Evolutionary conservation across 2,113 vertebrate species (phyloP), one percentile per base, ranked within the genome.

Genomic region (Triplophysa siluroides): DNA sequence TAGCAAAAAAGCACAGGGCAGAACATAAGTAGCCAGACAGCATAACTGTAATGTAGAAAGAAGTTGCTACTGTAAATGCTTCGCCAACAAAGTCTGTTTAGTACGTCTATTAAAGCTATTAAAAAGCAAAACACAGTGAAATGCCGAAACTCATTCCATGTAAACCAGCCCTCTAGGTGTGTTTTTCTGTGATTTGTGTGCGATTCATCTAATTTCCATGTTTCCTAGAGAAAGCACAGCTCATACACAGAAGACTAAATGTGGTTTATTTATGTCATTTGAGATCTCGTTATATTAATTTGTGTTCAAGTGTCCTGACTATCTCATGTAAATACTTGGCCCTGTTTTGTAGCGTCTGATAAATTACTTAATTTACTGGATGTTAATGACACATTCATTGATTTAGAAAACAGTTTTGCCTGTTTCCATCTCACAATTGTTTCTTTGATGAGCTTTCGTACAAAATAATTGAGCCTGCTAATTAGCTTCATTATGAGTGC

Each of bases 391-490:
- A 82, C 84, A 84, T 84, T 87, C 84, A 85, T 79, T 85, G 84
- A 85, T 82, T 87, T 80, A 85, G 84, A 85, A 84, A 85, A 85
- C 78, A 78, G 73, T 82, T 83, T 76, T 85, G 81, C 67, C 76
- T 63, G 81, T 80, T 85, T 85, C 80, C 67, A 79, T 85, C 67
- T 82, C 83, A 79, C 79, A 67, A 87, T 87, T 78, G 76, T 87
- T 85, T 83, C 85, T 85, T 84, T 87, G 85, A 87, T 87, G 86
- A 87, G 85, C 86, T 87, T 87, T 85, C 66, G 73, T 62, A 71
- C 81, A 79, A 83, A 83, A 85, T 86, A 87, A 87, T 86, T 86
- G 85, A 83, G 86, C 86, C 86, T 84, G 83, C 85, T 87, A 87
- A 87, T 87, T 87, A 87, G 86, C 81, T 84, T 80, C 79, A 83